These are phyloP conservation scores for Pristionchus entomophagus DNA, from an alignment of 2,888 invertebrate genomes.

Conservation along the genomic window DNA sequence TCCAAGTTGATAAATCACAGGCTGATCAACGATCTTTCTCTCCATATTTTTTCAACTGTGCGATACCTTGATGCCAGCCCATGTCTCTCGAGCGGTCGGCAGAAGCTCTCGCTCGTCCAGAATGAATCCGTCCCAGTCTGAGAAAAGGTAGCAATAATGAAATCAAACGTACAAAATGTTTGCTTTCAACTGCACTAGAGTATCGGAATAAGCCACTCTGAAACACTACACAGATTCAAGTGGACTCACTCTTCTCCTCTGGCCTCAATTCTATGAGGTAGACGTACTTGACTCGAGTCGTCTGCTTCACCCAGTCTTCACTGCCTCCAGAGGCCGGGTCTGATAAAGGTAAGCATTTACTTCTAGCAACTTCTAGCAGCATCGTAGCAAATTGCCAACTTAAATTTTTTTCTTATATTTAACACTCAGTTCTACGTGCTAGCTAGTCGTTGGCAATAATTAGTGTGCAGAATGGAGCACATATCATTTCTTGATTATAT, in stretches of 20 bases:
- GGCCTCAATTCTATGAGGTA: slow-evolving; percentile 75
- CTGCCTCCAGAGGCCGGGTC: slow-evolving; percentile 75
- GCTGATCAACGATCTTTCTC: neutral
- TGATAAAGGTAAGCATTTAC: slow-evolving; percentile 49
- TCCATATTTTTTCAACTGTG: neutral
- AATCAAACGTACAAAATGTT: slow-evolving; percentile 16
- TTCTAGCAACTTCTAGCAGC: too few relatives aligned
- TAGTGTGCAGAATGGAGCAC: too few relatives aligned
- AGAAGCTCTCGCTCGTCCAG: slow-evolving; percentile 73
- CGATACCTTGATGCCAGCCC: slow-evolving; percentile 73
- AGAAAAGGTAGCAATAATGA: neutral
- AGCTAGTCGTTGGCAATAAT: too few relatives aligned
- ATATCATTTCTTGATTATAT: neutral
- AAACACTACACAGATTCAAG: too few relatives aligned
- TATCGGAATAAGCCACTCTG: too few relatives aligned
- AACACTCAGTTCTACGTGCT: too few relatives aligned
- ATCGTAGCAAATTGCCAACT: too few relatives aligned
- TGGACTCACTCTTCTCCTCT: slow-evolving; percentile 71
- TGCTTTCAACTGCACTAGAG: too few relatives aligned
- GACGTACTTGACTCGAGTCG: slow-evolving; percentile 74
- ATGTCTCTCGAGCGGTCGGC: slow-evolving; percentile 74
- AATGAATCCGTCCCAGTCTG: slow-evolving; percentile 76
- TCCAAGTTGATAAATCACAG: neutral
- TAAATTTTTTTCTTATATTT: too few relatives aligned
- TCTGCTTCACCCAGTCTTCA: slow-evolving; percentile 75